Conservation (phyloP, 1,140 invertebrate species). For the Cydia strobilella region DNA sequence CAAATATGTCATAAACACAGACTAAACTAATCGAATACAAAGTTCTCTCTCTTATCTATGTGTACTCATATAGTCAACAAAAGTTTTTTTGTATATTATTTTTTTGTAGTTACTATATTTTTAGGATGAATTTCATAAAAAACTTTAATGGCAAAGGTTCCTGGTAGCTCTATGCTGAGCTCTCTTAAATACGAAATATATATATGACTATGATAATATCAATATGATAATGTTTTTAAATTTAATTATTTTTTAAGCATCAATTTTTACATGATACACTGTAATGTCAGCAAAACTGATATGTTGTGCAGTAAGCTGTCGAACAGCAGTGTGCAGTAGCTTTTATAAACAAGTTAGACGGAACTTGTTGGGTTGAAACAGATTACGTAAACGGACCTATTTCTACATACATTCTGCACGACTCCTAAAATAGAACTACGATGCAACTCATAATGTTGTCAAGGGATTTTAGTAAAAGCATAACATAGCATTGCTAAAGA, state of each 20-base stretch:
- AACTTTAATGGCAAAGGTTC: too few species aligned
- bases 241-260: too few species aligned
- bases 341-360: background rate
- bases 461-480: constrained; percentile 17
- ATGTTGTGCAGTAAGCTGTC: background rate
- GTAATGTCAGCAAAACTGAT: background rate
- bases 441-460: constrained; percentile 22
- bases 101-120: too few species aligned
- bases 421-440: constrained; percentile 18
- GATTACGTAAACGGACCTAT: background rate
- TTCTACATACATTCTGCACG: background rate
- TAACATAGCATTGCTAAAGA: constrained; percentile 46
- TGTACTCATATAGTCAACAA: too few species aligned
- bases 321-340: background rate
- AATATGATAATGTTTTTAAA: too few species aligned
- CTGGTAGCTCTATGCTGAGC: too few species aligned
- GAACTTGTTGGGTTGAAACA: background rate
- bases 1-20: background rate
- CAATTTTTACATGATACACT: too few species aligned
- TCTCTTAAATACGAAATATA: too few species aligned
- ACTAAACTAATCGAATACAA: background rate
- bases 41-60: too few species aligned
- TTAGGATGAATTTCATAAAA: too few species aligned
- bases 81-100: too few species aligned
- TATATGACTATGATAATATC: too few species aligned